Evolutionary conservation across 1,140 invertebrate species (phyloP).

Genomic region (Hyles euphorbiae): DNA sequence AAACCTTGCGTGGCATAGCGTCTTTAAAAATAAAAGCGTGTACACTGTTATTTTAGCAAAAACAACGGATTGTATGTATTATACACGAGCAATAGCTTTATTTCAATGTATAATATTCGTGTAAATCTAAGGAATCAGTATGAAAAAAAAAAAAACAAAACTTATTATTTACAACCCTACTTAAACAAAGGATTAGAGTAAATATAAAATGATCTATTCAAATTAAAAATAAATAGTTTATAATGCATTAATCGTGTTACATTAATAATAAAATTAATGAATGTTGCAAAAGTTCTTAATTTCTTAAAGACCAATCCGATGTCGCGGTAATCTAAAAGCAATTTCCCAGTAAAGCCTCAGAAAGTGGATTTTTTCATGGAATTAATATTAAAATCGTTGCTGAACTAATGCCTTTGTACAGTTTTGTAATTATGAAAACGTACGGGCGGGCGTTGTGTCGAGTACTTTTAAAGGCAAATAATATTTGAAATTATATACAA

Average conservation of each 20-base stretch:
- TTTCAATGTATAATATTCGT: too few relatives aligned
- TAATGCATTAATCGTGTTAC: neutral
- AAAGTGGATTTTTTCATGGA: conserved; percentile 29
- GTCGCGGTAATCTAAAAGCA: conserved; percentile 29
- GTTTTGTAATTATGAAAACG: conserved; percentile 8
- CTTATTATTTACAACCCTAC: too few relatives aligned
- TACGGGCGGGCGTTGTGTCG: conserved; percentile 14
- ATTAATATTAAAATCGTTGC: conserved; percentile 37
- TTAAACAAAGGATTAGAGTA: too few relatives aligned
- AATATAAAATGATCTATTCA: too few relatives aligned
- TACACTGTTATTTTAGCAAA: too few relatives aligned
- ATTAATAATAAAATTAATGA: neutral
- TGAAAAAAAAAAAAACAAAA: too few relatives aligned
- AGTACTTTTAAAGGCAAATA: neutral
- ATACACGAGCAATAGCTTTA: too few relatives aligned
- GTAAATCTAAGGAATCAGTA: too few relatives aligned
- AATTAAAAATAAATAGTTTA: too few relatives aligned
- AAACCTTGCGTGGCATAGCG: too few relatives aligned
- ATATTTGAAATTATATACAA: neutral
- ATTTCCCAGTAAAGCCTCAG: conserved; percentile 25
- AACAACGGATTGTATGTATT: too few relatives aligned
- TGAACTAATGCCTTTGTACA: conserved; percentile 24
- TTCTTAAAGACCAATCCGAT: conserved; percentile 9
- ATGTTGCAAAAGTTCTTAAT: neutral
- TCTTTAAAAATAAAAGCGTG: too few relatives aligned